Conservation (phyloP, 2,797 vertebrate species). For the Eutrigla gurnardus region DNA sequence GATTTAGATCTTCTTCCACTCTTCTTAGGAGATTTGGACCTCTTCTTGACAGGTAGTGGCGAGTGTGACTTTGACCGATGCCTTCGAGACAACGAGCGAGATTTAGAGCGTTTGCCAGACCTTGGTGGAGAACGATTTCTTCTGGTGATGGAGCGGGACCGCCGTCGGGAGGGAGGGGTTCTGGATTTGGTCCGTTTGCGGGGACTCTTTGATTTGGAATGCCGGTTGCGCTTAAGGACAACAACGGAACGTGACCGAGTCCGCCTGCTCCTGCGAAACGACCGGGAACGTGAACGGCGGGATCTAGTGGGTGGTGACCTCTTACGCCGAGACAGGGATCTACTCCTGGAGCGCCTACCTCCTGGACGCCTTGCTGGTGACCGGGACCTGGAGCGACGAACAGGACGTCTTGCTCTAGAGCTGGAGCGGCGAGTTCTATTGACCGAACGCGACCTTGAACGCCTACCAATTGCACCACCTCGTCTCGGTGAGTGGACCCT, state of each 20-base stretch:
- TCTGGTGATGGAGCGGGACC: constrained; percentile 75
- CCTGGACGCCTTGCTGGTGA: constrained; percentile 71
- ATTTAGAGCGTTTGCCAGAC: constrained; percentile 73
- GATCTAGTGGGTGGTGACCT: constrained; percentile 78
- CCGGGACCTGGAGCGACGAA: constrained; percentile 76
- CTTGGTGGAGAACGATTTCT: constrained; percentile 72
- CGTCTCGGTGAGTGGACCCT: constrained; percentile 79
- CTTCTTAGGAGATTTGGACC: constrained; percentile 72
- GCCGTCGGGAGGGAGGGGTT: constrained; percentile 42
- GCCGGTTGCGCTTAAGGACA: constrained; percentile 74
- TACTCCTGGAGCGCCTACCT: constrained; percentile 81
- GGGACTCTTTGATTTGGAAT: constrained; percentile 75
- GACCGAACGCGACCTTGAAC: constrained; percentile 74
- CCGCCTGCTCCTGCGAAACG: constrained; percentile 71
- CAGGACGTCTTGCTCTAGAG: constrained; percentile 78
- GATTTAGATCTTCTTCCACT: constrained; percentile 71
- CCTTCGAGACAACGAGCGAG: constrained; percentile 75
- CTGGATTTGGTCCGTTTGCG: constrained; percentile 79
- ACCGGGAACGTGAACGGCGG: constrained; percentile 80
- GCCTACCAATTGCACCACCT: constrained; percentile 58
- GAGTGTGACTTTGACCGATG: constrained; percentile 71
- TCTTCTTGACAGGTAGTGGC: constrained; percentile 61
- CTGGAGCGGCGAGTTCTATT: constrained; percentile 68
- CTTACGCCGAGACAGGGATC: constrained; percentile 77
- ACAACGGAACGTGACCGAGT: constrained; percentile 83